phyloP scores from a whole-genome alignment of 2,113 vertebrate species.

The Crotalus viridis region DNA sequence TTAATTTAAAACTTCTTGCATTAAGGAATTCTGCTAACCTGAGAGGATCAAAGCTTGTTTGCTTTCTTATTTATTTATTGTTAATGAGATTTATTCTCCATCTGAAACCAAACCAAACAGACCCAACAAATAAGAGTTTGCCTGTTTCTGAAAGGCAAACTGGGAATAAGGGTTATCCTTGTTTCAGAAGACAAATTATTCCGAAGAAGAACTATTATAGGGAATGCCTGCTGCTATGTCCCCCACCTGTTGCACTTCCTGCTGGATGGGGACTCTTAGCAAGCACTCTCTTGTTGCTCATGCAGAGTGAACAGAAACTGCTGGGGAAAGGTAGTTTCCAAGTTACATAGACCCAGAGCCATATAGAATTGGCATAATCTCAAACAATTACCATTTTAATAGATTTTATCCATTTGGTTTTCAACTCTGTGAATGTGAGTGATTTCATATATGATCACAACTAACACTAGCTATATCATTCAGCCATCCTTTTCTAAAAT shows the following conservation, averaged over 20 bases:
- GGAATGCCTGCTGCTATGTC: not conserved
- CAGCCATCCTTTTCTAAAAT: not conserved
- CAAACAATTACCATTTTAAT: not conserved
- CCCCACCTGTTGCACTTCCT: not conserved
- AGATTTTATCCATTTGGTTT: not conserved
- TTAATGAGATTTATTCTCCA: not conserved
- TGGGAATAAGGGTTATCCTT: not conserved
- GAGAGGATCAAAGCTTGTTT: not conserved
- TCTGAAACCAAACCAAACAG: not conserved
- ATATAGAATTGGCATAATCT: not conserved
- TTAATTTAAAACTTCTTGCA: not conserved
- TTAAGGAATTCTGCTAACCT: not conserved
- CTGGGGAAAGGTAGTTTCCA: not conserved
- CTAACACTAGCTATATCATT: not conserved
- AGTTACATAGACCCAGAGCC: not conserved
- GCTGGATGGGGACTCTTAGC: not conserved
- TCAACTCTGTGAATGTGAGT: not conserved
- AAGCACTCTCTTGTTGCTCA: not conserved
- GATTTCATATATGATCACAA: not conserved
- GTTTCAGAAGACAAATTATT: not conserved
- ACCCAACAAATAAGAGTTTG: not conserved
- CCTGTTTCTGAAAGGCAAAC: not conserved
- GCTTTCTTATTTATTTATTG: not conserved
- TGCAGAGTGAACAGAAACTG: not conserved
- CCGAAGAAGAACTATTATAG: not conserved